Base-by-base conservation (phyloP, 2,888 invertebrate genomes). In the Timema podura region DNA sequence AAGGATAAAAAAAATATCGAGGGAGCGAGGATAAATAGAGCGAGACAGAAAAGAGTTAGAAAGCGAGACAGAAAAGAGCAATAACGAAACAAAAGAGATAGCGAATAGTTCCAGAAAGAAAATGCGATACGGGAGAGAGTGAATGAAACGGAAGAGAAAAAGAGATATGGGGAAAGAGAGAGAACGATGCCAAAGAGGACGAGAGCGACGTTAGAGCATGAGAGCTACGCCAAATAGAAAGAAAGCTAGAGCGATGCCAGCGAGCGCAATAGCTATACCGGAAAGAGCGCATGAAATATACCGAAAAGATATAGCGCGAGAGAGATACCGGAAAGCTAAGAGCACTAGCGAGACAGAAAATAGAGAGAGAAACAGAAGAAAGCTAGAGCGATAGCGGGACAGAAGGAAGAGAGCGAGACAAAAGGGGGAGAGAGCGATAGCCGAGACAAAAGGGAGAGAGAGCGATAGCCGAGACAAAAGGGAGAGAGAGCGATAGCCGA, bases 351-450 rank as follows among this genome's bases (percentile, higher is more conserved):
- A 64, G 45, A 30, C 10, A 30, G 44, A 64, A 46, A n/a, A n/a
- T n/a, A n/a, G n/a, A n/a, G n/a, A n/a, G n/a, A n/a, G n/a, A n/a
- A n/a, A n/a, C n/a, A n/a, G 46, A 16, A 64, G 64, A 64, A 30
- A 64, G 11, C 13, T 44, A 64, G 64, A 30, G 44, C 30, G 44
- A 64, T 13, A 64, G 64, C 9, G 45, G 44, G 44, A n/a, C 13
- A 44, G n/a, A n/a, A 30, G 44, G n/a, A 30, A 30, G 44, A n/a
- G 46, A 30, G 7, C 45, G 44, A n/a, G 45, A 46, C 30, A n/a
- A 64, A n/a, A 30, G n/a, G 44, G 44, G n/a, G n/a, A 64, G 44
- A 30, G 64, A 30, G 44, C 9, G 64, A 64, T 10, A 64, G n/a
- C 11, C 45, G 46, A 16, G n/a, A 46, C 9, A n/a, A 64, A 46